Evolutionary conservation across 1,140 invertebrate genomes (phyloP).

Genomic region (Panagrolaimus sp.): DNA sequence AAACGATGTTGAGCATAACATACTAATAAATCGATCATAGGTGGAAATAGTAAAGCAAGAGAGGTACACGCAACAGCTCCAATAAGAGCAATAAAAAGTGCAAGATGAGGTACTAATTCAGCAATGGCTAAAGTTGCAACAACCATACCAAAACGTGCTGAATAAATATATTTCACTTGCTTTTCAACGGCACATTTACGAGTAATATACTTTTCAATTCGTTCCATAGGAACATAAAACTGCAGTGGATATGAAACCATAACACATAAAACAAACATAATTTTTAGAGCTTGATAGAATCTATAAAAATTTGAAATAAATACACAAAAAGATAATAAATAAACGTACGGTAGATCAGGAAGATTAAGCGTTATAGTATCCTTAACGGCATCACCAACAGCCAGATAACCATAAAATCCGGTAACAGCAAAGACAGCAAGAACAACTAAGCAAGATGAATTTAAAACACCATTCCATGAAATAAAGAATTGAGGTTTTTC

Average conservation of each 20-base stretch:
- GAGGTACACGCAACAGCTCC: slow-evolving; percentile 37
- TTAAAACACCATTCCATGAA: slow-evolving; percentile 40
- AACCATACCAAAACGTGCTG: slow-evolving; percentile 30
- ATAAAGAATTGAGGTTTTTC: slow-evolving; percentile 49
- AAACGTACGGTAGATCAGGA: slow-evolving; percentile 34
- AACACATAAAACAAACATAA: slow-evolving; percentile 45
- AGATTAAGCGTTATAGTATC: slow-evolving; percentile 52
- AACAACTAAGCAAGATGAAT: slow-evolving; percentile 44
- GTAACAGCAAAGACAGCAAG: slow-evolving; percentile 39
- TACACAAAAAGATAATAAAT: neutral
- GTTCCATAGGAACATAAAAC: slow-evolving; percentile 48
- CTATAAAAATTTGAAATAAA: slow-evolving; percentile 25
- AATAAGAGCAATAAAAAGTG: slow-evolving; percentile 47
- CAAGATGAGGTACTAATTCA: slow-evolving; percentile 46
- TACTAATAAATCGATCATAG: slow-evolving; percentile 38
- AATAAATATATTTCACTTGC: slow-evolving; percentile 41
- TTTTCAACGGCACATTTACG: slow-evolving; percentile 30
- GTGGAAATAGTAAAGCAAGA: slow-evolving; percentile 39
- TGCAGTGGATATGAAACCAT: slow-evolving; percentile 48
- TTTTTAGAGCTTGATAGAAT: slow-evolving; percentile 45
- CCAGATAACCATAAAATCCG: slow-evolving; percentile 55
- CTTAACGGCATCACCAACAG: slow-evolving; percentile 50
- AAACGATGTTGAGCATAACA: slow-evolving; percentile 40
- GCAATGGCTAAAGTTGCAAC: slow-evolving; percentile 40
- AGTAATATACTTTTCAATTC: slow-evolving; percentile 47